Evolutionary conservation across 92 coral and sea anemone genomes (phyloP), one percentile per base, ranked within the genome.

Genomic region (Meandrina meandrites): DNA sequence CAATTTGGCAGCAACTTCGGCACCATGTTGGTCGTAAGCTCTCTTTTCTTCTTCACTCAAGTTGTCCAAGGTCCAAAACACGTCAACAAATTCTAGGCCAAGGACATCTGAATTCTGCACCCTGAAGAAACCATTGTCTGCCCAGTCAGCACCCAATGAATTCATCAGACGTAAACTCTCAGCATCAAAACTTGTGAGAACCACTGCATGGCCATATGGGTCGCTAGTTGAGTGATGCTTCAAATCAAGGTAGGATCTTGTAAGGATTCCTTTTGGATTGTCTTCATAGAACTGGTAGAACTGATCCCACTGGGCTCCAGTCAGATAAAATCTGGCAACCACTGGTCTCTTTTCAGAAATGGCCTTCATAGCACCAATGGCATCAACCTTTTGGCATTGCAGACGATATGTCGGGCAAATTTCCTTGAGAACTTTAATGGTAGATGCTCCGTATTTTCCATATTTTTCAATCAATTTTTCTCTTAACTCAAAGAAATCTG

Each of bases 71-170:
- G 81, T 79, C 93, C 95, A 88, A 42, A 47, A 88, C 36, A 93
- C 92, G 31, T 93, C 94, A 0, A 86, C 22, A 68, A 91, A 93
- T 31, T 75, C 17, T 17, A 93, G 58, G 48, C 92, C 94, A 48
- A 93, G 92, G 17, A 93, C 90, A 10, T 88, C 82, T 31, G 91
- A 88, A 75, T 93, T 82, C 75, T 78, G 18, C 48, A 91, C 90
- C 81, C 82, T 88, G 88, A 93, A 93, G 75, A 91, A 93, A 8
- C 96, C 96, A 22, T 53, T 76, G 85, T 93, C 90, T 16, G 67
- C 96, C 92, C 92, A 93, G 1, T 75, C 12, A 24, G 35, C 42
- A 11, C 90, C 93, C 94, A 85, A 58, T 30, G 93, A 93, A 88
- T 93, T 93, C 96, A 93, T 88, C 78, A 93, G 87, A 21, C 81